A percentile compares a stretch with the other conserved stretches of the same genome.
phyloP scores from a whole-genome alignment of 2,888 invertebrate species.

The Sympetrum striolatum region DNA sequence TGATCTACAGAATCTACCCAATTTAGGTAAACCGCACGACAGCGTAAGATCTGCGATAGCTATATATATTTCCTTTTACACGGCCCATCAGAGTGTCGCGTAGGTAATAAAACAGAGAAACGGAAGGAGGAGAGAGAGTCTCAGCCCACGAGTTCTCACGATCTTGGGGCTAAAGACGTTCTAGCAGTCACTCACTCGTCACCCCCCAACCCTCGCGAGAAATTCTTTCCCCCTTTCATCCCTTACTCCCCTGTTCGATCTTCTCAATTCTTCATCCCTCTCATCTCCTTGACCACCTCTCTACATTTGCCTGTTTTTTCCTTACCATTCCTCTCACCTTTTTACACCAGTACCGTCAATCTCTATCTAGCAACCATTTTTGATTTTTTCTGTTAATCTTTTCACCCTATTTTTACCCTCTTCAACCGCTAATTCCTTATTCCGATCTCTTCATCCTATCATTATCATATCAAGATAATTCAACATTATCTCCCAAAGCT shows the following conservation, averaged over 20 bases:
- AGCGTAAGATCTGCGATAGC: neutral
- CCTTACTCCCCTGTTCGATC: neutral
- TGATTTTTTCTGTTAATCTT: neutral
- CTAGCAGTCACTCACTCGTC: neutral
- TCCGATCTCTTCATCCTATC: neutral
- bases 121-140: neutral
- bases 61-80: neutral
- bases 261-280: neutral
- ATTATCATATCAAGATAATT: too few relatives aligned
- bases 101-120: neutral
- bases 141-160: conserved; percentile 25
- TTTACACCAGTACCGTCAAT: neutral
- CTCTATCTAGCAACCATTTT: neutral
- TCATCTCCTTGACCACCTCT: neutral
- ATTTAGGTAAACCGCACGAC: neutral
- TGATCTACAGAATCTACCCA: neutral
- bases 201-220: neutral
- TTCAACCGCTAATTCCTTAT: neutral
- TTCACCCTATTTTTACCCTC: neutral
- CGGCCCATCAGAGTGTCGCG: neutral
- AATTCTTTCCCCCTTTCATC: neutral
- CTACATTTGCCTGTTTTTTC: neutral
- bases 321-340: neutral
- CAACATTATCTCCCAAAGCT: too few relatives aligned
- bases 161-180: neutral